Evolutionary conservation across 2,797 vertebrate species (phyloP).

Genomic region (Carapus acus): DNA sequence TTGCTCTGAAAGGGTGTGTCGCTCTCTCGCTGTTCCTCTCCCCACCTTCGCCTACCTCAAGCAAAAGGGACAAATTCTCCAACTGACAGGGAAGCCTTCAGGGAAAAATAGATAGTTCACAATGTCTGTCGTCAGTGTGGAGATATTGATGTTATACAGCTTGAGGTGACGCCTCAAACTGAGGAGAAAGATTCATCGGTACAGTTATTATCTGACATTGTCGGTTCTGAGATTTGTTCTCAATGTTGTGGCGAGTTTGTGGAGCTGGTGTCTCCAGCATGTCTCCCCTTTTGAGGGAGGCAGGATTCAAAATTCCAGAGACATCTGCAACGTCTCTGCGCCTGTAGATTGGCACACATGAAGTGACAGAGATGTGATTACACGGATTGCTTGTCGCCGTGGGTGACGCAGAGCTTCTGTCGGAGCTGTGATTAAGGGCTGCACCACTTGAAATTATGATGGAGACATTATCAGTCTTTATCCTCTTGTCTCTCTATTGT

Average conservation of each 20-base stretch:
- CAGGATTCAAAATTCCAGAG: no score
- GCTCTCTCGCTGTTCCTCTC: constrained; percentile 21
- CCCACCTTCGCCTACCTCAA: constrained; percentile 62
- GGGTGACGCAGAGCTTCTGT: no score
- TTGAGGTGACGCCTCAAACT: no score
- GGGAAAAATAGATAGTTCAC: constrained; percentile 8
- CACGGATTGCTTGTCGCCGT: no score
- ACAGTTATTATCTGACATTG: constrained; percentile 6
- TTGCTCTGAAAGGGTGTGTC: neutral
- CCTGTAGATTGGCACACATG: constrained; percentile 34
- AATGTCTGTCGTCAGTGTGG: neutral
- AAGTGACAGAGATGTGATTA: constrained; percentile 42
- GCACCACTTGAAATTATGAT: neutral
- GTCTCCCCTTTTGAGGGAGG: constrained; percentile 24
- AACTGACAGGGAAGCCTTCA: constrained; percentile 26
- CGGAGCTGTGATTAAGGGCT: neutral
- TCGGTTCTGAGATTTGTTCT: constrained; percentile 4
- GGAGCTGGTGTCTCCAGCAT: constrained; percentile 12
- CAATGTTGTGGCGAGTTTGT: constrained; percentile 13
- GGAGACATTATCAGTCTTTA: no score
- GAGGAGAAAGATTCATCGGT: constrained; percentile 6
- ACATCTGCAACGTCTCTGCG: no score
- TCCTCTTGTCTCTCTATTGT: no score
- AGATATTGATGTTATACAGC: constrained; percentile 1
- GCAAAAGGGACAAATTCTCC: constrained; percentile 53